Base-by-base conservation (phyloP, 2,113 vertebrate species). In the Crocuta crocuta region DNA sequence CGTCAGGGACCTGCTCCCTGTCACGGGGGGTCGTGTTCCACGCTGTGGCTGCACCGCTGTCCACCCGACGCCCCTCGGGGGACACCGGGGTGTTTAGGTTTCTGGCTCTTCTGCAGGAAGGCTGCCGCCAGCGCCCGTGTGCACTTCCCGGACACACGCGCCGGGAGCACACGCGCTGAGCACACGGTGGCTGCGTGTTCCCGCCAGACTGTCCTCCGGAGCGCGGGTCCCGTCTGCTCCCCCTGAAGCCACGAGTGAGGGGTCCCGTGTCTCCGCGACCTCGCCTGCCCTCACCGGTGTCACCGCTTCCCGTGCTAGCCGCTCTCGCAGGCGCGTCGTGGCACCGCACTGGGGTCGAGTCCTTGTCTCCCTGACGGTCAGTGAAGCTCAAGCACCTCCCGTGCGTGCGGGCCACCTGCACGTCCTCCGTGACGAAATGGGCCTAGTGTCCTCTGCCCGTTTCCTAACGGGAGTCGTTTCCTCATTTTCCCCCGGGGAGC, bases 371-470 rank as follows among this genome's bases (percentile, higher is more conserved):
- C 95, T 16, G 7, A 1, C 0, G 15, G 8, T 10, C 7, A 0
- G 10, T 0, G 63, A 4, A 0, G 12, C 2, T 11, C 48, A 0
- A 0, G 5, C 24, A 15, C 10, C 45, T 5, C 6, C 1, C 0
- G 33, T 2, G 35, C 21, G 0, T 0, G 0, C 1, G 0, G 0
- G 7, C 28, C 48, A 0, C 3, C 28, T 7, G 65, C 1, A 5
- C 23, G 0, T 1, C 5, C 12, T 50, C 39, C 2, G 0, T 9
- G 0, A 4, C 0, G 50, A 26, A 11, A 7, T 0, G 10, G 7
- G 7, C 24, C 53, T 84, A 24, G 0, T 0, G 31, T 23, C 68
- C 50, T 8, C 24, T 13, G 31, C 35, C 11, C 33, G 10, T 3
- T 55, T 55, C 4, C 63, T 8, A 3, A 8, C 0, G 2, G 24